Conservation (phyloP, 2,113 vertebrate species). For the Sphaerodactylus townsendi region DNA sequence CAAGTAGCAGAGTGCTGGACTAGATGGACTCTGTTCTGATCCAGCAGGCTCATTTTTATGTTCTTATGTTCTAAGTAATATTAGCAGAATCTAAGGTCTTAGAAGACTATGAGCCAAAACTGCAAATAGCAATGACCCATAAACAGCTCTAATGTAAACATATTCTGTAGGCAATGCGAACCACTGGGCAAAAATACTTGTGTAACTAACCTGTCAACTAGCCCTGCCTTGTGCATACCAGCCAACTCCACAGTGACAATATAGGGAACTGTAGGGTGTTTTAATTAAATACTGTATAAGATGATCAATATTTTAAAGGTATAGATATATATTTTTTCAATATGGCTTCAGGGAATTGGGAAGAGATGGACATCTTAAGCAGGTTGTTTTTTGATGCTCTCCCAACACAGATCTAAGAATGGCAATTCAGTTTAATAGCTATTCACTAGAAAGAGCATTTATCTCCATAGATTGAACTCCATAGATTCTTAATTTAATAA, state of each 20-base stretch:
- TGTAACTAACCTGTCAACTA: too few species aligned
- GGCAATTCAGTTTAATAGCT: background rate
- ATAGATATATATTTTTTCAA: background rate
- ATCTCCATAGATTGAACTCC: background rate
- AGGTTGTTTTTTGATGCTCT: too few species aligned
- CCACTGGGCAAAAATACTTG: background rate
- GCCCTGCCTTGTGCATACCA: background rate
- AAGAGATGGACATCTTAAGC: background rate
- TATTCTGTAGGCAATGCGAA: background rate
- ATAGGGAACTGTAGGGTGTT: background rate
- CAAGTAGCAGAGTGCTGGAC: too few species aligned
- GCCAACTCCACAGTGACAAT: background rate
- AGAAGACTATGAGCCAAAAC: background rate
- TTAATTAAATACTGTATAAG: background rate
- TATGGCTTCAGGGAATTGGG: background rate
- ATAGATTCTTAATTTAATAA: background rate
- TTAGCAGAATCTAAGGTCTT: background rate
- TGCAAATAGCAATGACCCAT: background rate
- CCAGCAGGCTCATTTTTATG: too few species aligned
- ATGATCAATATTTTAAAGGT: background rate
- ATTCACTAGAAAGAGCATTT: background rate
- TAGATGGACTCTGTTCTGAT: too few species aligned
- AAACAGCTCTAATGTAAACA: too few species aligned
- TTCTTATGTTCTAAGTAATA: background rate
- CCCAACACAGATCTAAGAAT: background rate